Base-by-base conservation (phyloP, 2,797 vertebrate species). In the Sphenodon punctatus region DNA sequence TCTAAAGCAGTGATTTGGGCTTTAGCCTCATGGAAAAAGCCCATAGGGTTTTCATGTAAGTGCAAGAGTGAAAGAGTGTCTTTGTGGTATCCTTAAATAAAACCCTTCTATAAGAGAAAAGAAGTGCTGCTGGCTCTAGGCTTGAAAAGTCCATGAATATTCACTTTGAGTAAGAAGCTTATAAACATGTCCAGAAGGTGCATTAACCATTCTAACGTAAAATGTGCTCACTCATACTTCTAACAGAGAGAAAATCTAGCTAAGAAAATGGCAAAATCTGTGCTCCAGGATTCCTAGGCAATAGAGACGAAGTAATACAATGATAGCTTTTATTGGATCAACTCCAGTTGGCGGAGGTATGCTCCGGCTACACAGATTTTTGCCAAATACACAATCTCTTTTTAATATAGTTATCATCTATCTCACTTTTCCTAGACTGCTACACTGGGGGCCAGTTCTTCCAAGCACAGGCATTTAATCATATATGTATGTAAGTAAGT, bases 91-190 rank as follows among this genome's bases (percentile, higher is more conserved):
- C n/a, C n/a, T 65, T 65, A 53, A 76, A 36, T 80, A 76, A 87
- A 90, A 71, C 8, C 36, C 7, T 11, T 64, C 30, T 65, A 46
- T 34, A 68, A 80, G 43, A 32, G 20, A 23, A 69, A 75, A 42
- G 46, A 71, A 67, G n/a, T 76, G 36, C 5, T 67, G 23, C 51
- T 76, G 53, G 48, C 36, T 58, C 38, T 64, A 55, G 25, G 45
- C 39, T 49, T 45, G 38, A 46, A 88, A 88, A 78, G 23, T 0
- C 0, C 56, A 19, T 67, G 34, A 45, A 42, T 74, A 5, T 88
- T 87, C 83, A 59, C 53, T 67, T 53, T 59, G 11, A 53, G 6
- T 56, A 65, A 75, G 75, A 65, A 85, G 56, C 27, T 84, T 88
- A 80, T 75, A 75, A 65, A 77, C 20, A 2, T 9, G 13, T n/a